Evolutionary conservation across 1,140 invertebrate species (phyloP).

Genomic region (Heliconius nattereri): DNA sequence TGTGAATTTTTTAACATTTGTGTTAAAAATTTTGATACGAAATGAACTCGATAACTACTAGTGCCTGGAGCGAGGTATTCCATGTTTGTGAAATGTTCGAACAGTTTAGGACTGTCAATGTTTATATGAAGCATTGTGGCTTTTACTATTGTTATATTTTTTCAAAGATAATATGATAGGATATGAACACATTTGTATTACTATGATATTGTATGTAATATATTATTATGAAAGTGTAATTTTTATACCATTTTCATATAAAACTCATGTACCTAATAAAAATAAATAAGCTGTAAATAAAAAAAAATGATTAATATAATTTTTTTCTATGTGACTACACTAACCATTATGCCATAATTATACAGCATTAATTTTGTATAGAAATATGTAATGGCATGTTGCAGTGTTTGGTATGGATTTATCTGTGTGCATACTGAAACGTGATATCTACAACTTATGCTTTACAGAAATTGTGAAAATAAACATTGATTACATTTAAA

Average conservation of each 20-base stretch:
- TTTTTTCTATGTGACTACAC: constrained; percentile 78
- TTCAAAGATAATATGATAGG: constrained; percentile 63
- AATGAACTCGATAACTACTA: constrained; percentile 57
- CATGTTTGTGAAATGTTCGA: constrained; percentile 61
- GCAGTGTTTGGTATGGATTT: constrained; percentile 75
- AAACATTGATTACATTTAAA: constrained; percentile 74
- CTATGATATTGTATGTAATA: constrained; percentile 72
- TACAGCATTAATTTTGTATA: constrained; percentile 77
- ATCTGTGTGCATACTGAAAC: constrained; percentile 79
- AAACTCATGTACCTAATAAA: constrained; percentile 80
- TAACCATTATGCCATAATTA: constrained; percentile 75
- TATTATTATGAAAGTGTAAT: constrained; percentile 78
- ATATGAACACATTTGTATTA: constrained; percentile 78
- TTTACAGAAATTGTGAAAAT: constrained; percentile 80
- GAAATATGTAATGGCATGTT: constrained; percentile 66
- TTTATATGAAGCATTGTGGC: constrained; percentile 71
- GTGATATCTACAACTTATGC: constrained; percentile 81
- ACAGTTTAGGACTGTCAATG: constrained; percentile 64
- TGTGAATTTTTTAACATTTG: constrained; percentile 55
- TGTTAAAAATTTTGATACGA: constrained; percentile 59
- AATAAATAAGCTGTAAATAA: constrained; percentile 77
- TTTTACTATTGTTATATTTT: constrained; percentile 80
- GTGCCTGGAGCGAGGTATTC: constrained; percentile 73
- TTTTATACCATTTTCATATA: constrained; percentile 81
- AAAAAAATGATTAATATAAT: constrained; percentile 75